Evolutionary conservation across 2,888 invertebrate genomes (phyloP), one percentile per base, ranked within the genome.

Genomic region (Tachystola acroxantha): DNA sequence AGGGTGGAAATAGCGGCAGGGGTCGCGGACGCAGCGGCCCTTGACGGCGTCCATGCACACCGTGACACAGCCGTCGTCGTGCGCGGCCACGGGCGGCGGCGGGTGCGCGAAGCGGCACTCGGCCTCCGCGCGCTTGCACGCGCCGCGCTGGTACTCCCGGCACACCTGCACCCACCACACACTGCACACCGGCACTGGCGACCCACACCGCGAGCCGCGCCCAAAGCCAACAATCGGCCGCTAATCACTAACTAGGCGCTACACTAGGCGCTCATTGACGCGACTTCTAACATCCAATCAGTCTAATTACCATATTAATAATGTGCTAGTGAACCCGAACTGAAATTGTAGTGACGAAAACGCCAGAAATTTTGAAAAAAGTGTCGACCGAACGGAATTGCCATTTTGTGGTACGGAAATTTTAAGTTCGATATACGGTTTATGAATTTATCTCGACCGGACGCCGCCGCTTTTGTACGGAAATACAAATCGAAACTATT

Each of bases 1-100:
- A 91, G 97, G 97, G 93, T 98, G 97, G 94, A 97, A 97, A 96
- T 97, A 97, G 93, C 97, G 96, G 95, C 98, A 98, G 92, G 96
- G 96, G 92, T 97, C 96, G 92, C 97, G 96, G 92, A 95, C 93
- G 94, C 97, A 97, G 93, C 96, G 94, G 92, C 96, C 96, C 93
- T 96, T 96, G 92, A 97, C 95, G 92, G 96, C 97, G 93, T 98
- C 97, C 97, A 97, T 97, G 96, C 98, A 98, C 92, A 97, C 97
- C 91, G 97, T 97, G 92, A 97, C 97, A 90, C 96, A 94, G 93
- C 97, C 97, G 93, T 97, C 97, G 90, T 95, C 94, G 91, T 96
- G 96, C 90, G 96, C 93, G 89, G 94, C 93, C 89, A 97, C 96
- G 90, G 95, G 94, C 90, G 96, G 94, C 90, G 96, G 94, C 90